These are phyloP conservation scores for Tolypeutes matacus DNA, from an alignment of 2,797 vertebrate genomes.

Conservation along the genomic window DNA sequence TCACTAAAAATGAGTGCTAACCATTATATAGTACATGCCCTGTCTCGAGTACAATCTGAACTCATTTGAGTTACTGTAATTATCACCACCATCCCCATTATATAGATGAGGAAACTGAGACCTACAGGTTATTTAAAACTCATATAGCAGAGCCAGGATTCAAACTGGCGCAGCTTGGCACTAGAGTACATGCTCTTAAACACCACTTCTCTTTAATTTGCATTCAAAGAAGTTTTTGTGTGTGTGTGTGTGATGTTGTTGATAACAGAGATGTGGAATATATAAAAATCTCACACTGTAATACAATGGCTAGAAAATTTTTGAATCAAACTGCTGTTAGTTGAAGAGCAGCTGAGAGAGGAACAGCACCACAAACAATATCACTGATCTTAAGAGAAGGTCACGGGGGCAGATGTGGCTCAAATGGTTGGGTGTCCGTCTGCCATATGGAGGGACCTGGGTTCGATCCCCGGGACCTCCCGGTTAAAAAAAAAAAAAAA, in stretches of 20 bases:
- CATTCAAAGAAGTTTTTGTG: neutral
- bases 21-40: neutral
- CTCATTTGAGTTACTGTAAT: slow-evolving; percentile 36
- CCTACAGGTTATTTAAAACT: neutral
- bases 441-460: no score
- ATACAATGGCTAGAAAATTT: neutral
- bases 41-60: slow-evolving; percentile 13
- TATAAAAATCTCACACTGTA: neutral
- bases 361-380: neutral
- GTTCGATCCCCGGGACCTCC: no score
- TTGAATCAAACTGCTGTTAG: slow-evolving; percentile 1
- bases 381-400: slow-evolving; percentile 11
- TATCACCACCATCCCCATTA: neutral
- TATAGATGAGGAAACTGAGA: neutral
- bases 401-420: no score
- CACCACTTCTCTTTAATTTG: neutral
- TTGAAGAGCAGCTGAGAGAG: neutral
- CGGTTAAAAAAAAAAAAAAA: no score
- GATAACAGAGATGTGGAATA: neutral
- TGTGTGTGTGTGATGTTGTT: neutral
- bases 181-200: neutral
- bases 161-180: neutral
- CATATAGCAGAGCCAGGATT: neutral
- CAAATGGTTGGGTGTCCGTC: no score
- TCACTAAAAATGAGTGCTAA: slow-evolving; percentile 36